These are phyloP conservation scores for Cygnus buccinator DNA, from an alignment of 2,113 vertebrate species.

Conservation along the genomic window DNA sequence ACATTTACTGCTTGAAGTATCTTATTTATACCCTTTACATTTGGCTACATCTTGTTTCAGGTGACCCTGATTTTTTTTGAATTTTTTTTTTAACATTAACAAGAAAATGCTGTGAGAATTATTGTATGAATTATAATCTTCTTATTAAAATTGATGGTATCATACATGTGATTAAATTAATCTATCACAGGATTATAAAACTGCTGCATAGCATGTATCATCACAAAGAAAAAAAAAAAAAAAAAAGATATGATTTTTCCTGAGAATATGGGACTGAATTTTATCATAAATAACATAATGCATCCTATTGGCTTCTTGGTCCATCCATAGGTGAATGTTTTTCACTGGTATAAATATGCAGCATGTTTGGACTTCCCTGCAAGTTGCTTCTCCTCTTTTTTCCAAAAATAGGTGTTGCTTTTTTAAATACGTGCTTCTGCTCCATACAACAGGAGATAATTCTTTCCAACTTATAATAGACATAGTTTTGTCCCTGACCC, in stretches of 20 bases:
- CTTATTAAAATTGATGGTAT: background rate
- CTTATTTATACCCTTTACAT: background rate
- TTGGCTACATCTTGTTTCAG: background rate
- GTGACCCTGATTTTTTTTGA: background rate
- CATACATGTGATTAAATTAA: background rate
- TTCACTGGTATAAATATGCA: background rate
- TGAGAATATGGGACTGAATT: background rate
- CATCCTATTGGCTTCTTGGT: background rate
- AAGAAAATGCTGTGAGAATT: background rate
- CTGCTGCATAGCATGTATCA: background rate
- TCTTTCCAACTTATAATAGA: background rate
- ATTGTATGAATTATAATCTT: background rate
- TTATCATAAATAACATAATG: background rate
- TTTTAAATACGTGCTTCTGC: background rate
- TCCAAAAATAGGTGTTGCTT: background rate
- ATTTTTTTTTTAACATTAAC: background rate
- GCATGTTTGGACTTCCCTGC: accelerated
- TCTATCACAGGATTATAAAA: background rate
- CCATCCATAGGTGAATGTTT: background rate
- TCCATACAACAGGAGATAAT: background rate
- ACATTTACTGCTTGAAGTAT: background rate
- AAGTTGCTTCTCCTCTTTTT: background rate
- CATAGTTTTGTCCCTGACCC: constrained; percentile 1
- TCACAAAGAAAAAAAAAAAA: background rate
- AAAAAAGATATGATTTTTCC: background rate